Evolutionary conservation across 2,888 invertebrate genomes (phyloP).

Genomic region (Cataglyphis rosenhaueri): DNA sequence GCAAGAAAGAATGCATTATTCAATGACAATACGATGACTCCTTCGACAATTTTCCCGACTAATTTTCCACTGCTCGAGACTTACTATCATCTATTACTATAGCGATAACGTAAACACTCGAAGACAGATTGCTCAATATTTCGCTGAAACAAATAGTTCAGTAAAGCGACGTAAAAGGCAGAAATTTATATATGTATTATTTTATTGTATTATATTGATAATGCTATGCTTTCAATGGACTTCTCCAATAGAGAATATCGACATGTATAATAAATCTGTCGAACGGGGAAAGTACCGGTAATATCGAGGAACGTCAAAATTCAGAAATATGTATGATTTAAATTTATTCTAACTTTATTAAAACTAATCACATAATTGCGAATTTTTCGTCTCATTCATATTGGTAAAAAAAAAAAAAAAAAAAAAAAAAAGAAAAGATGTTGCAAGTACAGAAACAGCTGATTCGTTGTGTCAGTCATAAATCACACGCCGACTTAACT

Average conservation of each 20-base stretch:
- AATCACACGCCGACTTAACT: slow-evolving; percentile 71
- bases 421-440: background rate
- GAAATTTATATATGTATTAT: background rate
- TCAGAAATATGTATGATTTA: background rate
- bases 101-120: slow-evolving; percentile 7
- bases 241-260: slow-evolving; percentile 17
- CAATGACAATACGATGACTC: slow-evolving; percentile 13
- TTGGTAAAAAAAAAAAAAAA: slow-evolving; percentile 20
- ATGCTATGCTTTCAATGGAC: background rate
- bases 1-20: slow-evolving; percentile 31
- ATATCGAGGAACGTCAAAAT: background rate
- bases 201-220: slow-evolving; percentile 12
- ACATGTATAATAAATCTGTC: slow-evolving; percentile 2
- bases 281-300: background rate
- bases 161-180: background rate
- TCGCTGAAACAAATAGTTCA: background rate
- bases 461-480: slow-evolving; percentile 65
- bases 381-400: slow-evolving; percentile 12
- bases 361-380: slow-evolving; percentile 15
- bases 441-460: slow-evolving; percentile 41
- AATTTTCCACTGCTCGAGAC: slow-evolving; percentile 9
- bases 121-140: slow-evolving; percentile 1
- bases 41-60: background rate
- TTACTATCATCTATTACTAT: slow-evolving; percentile 11
- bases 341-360: slow-evolving; percentile 7